Evolutionary conservation across 2,888 invertebrate species (phyloP).

Genomic region (Beris morrisii): DNA sequence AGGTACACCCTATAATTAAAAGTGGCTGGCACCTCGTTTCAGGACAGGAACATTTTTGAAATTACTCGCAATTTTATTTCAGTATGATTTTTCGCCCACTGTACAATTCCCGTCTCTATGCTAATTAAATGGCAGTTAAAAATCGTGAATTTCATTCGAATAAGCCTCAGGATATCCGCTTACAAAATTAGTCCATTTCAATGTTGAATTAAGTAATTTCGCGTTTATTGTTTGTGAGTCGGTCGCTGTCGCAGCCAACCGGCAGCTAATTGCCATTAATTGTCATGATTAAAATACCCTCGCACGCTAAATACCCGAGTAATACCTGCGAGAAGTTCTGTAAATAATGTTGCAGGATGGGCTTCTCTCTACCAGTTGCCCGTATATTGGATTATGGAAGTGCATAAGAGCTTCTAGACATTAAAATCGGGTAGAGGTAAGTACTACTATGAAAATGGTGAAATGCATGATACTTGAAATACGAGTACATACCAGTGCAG

Average conservation of each 20-base stretch:
- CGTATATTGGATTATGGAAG: too few species aligned
- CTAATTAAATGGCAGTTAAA: constrained; percentile 1
- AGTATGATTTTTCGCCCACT: too few species aligned
- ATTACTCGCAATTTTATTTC: too few species aligned
- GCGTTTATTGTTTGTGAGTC: constrained; percentile 26
- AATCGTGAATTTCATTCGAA: constrained; percentile 9
- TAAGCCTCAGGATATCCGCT: constrained; percentile 34
- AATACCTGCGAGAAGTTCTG: background rate
- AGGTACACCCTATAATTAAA: too few species aligned
- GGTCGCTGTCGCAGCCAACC: constrained; percentile 20
- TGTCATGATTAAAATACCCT: constrained; percentile 31
- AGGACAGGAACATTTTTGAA: too few species aligned
- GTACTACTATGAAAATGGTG: too few species aligned
- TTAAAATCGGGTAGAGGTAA: too few species aligned
- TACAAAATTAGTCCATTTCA: constrained; percentile 37
- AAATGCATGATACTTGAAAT: too few species aligned
- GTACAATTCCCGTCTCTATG: too few species aligned
- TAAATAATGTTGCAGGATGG: background rate
- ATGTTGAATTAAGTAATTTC: constrained; percentile 37
- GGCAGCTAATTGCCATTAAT: constrained; percentile 24
- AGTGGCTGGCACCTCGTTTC: too few species aligned
- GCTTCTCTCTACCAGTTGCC: background rate
- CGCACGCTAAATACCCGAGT: constrained; percentile 12
- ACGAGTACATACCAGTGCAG: background rate
- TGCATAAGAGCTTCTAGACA: too few species aligned